Conservation (phyloP, 2,797 vertebrate species). For the Meda fulgida region DNA sequence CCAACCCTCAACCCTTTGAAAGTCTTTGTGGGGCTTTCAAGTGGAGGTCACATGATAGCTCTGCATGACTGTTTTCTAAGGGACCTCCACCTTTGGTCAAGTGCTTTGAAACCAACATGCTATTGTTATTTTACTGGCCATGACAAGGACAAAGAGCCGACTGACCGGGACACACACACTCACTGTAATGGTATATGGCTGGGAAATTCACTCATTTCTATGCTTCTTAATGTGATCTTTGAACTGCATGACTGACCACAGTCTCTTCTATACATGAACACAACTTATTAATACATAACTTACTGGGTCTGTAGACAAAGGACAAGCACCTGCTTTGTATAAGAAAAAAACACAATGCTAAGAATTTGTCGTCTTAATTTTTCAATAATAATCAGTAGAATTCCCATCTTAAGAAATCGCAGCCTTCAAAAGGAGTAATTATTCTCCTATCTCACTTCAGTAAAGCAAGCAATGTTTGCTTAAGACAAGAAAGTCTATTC, state of each 20-base stretch:
- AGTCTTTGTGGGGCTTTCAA: slow-evolving; percentile 71
- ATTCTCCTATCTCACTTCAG: slow-evolving; percentile 21
- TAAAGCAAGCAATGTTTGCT: slow-evolving; percentile 53
- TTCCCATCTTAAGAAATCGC: slow-evolving; percentile 19
- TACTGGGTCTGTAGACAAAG: slow-evolving; percentile 78
- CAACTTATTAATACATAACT: slow-evolving; percentile 77
- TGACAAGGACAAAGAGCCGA: slow-evolving; percentile 76
- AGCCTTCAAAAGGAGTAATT: slow-evolving; percentile 46
- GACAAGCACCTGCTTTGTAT: slow-evolving; percentile 87
- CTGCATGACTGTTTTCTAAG: slow-evolving; percentile 67
- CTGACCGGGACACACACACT: slow-evolving; percentile 61
- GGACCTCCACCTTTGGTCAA: slow-evolving; percentile 71
- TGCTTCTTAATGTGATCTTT: slow-evolving; percentile 88
- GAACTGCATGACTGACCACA: slow-evolving; percentile 89
- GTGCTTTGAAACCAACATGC: slow-evolving; percentile 77
- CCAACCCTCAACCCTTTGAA: slow-evolving; percentile 58
- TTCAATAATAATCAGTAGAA: slow-evolving; percentile 9
- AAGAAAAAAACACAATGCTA: slow-evolving; percentile 64
- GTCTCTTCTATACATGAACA: slow-evolving; percentile 87
- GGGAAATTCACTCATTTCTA: slow-evolving; percentile 88
- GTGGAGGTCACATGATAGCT: slow-evolving; percentile 76
- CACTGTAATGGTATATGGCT: slow-evolving; percentile 87
- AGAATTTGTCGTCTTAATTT: background rate
- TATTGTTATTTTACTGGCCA: slow-evolving; percentile 80
- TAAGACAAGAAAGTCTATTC: slow-evolving; percentile 51